A percentile compares a stretch with the other conserved stretches of the same genome.
Conservation (phyloP, 2,888 invertebrate species). For the Pinctada fucata region DNA sequence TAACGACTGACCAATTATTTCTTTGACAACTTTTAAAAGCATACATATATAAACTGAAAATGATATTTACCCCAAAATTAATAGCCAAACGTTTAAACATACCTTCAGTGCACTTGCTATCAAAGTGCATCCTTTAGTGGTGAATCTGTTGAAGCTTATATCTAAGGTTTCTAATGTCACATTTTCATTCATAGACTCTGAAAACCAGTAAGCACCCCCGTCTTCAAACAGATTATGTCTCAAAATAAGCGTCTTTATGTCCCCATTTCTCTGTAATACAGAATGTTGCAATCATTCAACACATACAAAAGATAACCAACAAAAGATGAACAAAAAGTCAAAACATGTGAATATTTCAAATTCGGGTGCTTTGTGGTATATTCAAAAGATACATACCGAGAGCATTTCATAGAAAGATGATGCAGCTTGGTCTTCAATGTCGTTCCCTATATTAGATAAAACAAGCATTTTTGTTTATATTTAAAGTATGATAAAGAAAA, state of each 20-base stretch:
- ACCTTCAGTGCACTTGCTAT: conserved; percentile 68
- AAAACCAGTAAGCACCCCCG: conserved; percentile 53
- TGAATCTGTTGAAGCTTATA: conserved; percentile 69
- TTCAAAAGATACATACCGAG: conserved; percentile 34
- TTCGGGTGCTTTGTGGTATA: neutral
- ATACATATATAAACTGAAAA: neutral
- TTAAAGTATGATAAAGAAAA: too few relatives aligned
- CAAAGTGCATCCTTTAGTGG: conserved; percentile 60
- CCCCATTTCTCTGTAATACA: conserved; percentile 57
- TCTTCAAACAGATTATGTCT: conserved; percentile 63
- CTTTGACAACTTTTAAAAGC: neutral
- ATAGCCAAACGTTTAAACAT: neutral
- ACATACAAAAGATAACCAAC: neutral
- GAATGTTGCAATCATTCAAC: neutral
- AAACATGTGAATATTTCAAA: neutral
- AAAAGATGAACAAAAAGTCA: neutral
- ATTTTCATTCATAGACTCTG: conserved; percentile 61
- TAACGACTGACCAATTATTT: too few relatives aligned
- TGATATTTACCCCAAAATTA: too few relatives aligned
- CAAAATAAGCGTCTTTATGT: conserved; percentile 58
- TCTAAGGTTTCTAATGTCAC: conserved; percentile 64
- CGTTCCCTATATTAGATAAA: conserved; percentile 56
- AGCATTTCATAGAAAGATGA: conserved; percentile 52
- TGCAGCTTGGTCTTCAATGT: conserved; percentile 60
- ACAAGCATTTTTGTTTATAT: too few relatives aligned